phyloP scores from a whole-genome alignment of 1,140 invertebrate species.

The Dinoponera quadriceps region DNA sequence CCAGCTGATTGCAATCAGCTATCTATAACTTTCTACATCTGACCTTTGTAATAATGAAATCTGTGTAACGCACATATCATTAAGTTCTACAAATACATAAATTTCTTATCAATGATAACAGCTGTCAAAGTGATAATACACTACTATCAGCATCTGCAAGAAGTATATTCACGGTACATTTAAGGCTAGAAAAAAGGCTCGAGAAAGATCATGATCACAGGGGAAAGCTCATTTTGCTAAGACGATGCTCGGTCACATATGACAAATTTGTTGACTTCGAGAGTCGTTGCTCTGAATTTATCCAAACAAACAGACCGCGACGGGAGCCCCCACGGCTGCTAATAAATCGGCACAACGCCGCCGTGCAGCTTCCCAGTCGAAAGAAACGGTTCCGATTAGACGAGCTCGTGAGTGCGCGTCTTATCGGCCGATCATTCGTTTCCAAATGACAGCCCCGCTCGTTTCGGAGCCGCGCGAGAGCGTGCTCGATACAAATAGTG shows the following conservation, averaged over 20 bases:
- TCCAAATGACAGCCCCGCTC: conserved; percentile 40
- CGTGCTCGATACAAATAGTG: background rate
- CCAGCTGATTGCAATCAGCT: background rate
- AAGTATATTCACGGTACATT: background rate
- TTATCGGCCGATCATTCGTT: background rate
- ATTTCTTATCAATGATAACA: background rate
- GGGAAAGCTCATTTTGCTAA: background rate
- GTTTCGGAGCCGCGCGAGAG: conserved; percentile 11
- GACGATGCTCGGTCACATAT: background rate
- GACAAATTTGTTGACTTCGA: background rate
- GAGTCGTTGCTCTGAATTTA: background rate
- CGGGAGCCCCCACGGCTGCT: conserved; percentile 7
- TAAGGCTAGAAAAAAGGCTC: background rate
- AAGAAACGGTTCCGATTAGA: background rate
- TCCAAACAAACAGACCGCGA: conserved; percentile 11
- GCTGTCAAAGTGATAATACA: background rate
- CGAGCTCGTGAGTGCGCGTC: background rate
- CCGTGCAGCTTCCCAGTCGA: background rate
- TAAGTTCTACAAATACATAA: background rate
- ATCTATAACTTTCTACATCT: background rate
- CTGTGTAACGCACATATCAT: background rate
- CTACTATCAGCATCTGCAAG: background rate
- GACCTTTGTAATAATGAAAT: conserved; percentile 1
- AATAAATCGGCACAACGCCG: conserved; percentile 5
- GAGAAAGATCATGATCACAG: background rate